Percentiles rank a stretch among this genome's conserved stretches.
Conservation (phyloP, 2,113 vertebrate species). For the Nerophis ophidion region DNA sequence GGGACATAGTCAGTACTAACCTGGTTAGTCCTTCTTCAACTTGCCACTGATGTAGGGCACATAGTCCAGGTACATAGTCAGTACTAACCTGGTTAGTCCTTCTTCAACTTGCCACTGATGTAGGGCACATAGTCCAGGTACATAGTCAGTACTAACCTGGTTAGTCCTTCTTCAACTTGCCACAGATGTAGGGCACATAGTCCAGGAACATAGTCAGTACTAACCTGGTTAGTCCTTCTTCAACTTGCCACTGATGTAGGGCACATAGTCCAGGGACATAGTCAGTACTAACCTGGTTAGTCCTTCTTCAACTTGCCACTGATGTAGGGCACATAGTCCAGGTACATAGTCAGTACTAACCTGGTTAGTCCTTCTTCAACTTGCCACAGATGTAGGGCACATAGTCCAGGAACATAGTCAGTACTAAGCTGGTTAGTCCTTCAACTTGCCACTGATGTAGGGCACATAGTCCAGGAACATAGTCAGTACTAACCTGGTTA, state of each 20-base stretch:
- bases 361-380: conserved; percentile 72
- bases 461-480: conserved; percentile 87
- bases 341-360: conserved; percentile 72
- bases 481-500: conserved; percentile 44
- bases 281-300: conserved; percentile 38
- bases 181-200: conserved; percentile 84
- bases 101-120: conserved; percentile 83
- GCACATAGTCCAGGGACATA: conserved; percentile 86
- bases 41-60: conserved; percentile 89
- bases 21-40: conserved; percentile 72
- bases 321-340: conserved; percentile 90
- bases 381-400: conserved; percentile 89
- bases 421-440: conserved; percentile 57
- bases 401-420: conserved; percentile 83
- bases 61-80: conserved; percentile 83
- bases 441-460: conserved; percentile 84
- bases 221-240: conserved; percentile 67
- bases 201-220: conserved; percentile 82
- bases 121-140: conserved; percentile 90
- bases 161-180: conserved; percentile 81
- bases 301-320: conserved; percentile 83
- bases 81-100: conserved; percentile 57
- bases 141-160: conserved; percentile 62
- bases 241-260: conserved; percentile 86
- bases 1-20: conserved; percentile 72